Evolutionary conservation across 2,888 invertebrate species (phyloP).

Genomic region (Linyphia triangularis): DNA sequence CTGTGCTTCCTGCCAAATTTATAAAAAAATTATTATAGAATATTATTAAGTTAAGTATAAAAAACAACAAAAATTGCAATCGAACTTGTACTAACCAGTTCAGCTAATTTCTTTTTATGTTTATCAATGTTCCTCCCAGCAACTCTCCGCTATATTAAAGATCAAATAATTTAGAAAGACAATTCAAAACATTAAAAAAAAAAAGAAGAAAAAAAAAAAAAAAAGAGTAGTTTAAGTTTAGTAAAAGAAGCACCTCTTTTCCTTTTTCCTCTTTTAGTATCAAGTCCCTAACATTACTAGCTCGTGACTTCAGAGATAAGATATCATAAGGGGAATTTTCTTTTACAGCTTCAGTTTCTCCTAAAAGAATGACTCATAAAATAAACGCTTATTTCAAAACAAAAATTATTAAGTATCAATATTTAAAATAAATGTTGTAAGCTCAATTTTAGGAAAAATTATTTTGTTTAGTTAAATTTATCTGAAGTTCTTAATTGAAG

Average conservation of each 20-base stretch:
- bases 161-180: not conserved
- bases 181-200: not conserved
- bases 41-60: constrained; percentile 10
- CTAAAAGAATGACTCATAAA: constrained; percentile 14
- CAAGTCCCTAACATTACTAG: constrained; percentile 91
- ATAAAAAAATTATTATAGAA: not conserved
- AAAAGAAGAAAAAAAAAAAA: not conserved
- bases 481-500: too few relatives aligned
- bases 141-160: constrained; percentile 52
- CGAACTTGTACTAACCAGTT: constrained; percentile 81
- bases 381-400: not conserved
- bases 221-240: not conserved
- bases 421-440: too few relatives aligned
- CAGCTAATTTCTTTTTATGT: constrained; percentile 92
- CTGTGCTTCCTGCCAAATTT: constrained; percentile 85
- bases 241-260: constrained; percentile 78
- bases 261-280: constrained; percentile 88
- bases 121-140: constrained; percentile 83
- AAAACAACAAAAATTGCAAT: not conserved
- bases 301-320: constrained; percentile 82
- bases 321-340: constrained; percentile 75
- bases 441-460: too few relatives aligned
- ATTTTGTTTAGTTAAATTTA: too few relatives aligned
- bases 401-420: too few relatives aligned
- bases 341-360: constrained; percentile 62